Evolutionary conservation across 2,113 vertebrate genomes (phyloP), one percentile per base, ranked within the genome.

Genomic region (Pheucticus melanocephalus): DNA sequence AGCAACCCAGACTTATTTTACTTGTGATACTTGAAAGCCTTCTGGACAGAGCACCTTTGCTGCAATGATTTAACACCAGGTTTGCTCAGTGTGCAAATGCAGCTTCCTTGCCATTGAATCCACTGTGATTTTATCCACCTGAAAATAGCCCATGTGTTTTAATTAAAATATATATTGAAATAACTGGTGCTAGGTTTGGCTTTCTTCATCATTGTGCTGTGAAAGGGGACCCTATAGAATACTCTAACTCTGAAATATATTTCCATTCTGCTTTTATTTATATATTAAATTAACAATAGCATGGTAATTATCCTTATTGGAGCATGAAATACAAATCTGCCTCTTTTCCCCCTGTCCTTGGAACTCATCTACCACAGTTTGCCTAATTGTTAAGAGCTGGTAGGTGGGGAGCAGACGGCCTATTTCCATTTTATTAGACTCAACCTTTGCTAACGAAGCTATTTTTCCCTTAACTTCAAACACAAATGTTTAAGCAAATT

Each of bases 1-100:
- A 97, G 94, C 88, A 94, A 97, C 90, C 95, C 92, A 92, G 92
- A 96, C 86, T 97, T 97, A 94, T 97, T 98, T 97, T 89, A 91
- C 83, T 96, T 95, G 54, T 71, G 90, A 86, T 94, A 84, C 88
- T 91, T 95, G 89, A 97, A 96, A 96, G 92, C 78, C 45, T 93
- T 97, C 86, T 97, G 84, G 81, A 97, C 79, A 95, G 88, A 95
- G 82, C 85, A 97, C 96, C 94, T 97, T 93, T 60, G 71, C 83
- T 86, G 87, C 50, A 80, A 19, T 95, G 88, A 63, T 95, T 94
- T 94, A 85, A 60, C 76, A 63, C 84, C 72, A 69, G 63, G 61
- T 85, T 85, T 96, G 83, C 90, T 93, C 40, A 33, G 71, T 47
- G 82, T 86, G 48, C 77, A 79, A 70, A 86, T 45, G 40, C 82